Percentiles rank a stretch among this genome's conserved stretches.
These are phyloP conservation scores for Pyrgilauda ruficollis DNA, from an alignment of 2,113 vertebrate species.

Conservation along the genomic window DNA sequence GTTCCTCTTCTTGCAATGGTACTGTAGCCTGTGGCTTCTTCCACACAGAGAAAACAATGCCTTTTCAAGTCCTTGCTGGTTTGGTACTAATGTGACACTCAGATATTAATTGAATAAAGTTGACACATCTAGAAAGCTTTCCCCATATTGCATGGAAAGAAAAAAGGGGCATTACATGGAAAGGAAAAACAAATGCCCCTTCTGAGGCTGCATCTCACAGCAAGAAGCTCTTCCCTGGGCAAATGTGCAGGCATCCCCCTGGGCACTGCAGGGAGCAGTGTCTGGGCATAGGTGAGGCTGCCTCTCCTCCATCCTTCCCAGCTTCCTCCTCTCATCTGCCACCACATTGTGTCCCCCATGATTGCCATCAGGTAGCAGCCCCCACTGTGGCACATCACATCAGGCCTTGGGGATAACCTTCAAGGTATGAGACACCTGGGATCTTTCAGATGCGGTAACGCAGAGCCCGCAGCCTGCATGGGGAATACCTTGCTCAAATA, in stretches of 20 bases:
- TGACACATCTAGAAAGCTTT: neutral
- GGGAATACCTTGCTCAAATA: conserved; percentile 33
- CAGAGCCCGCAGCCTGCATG: neutral
- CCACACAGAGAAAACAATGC: neutral
- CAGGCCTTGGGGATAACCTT: neutral
- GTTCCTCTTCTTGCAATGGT: neutral
- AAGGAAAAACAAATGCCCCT: neutral
- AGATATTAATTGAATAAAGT: neutral
- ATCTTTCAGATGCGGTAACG: neutral
- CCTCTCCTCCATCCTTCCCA: neutral
- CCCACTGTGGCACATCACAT: rapidly evolving
- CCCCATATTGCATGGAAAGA: neutral
- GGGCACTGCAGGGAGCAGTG: neutral
- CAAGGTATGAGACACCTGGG: rapidly evolving
- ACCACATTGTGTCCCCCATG: rapidly evolving
- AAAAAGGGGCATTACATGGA: neutral
- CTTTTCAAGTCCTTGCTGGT: neutral
- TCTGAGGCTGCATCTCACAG: neutral
- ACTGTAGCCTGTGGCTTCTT: neutral
- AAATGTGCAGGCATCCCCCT: neutral
- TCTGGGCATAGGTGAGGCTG: neutral
- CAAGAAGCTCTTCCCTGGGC: neutral
- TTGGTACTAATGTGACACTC: neutral
- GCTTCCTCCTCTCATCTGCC: neutral
- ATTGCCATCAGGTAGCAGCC: neutral